These are phyloP conservation scores for Parascotia fuliginaria DNA, from an alignment of 2,888 invertebrate species.

Conservation along the genomic window DNA sequence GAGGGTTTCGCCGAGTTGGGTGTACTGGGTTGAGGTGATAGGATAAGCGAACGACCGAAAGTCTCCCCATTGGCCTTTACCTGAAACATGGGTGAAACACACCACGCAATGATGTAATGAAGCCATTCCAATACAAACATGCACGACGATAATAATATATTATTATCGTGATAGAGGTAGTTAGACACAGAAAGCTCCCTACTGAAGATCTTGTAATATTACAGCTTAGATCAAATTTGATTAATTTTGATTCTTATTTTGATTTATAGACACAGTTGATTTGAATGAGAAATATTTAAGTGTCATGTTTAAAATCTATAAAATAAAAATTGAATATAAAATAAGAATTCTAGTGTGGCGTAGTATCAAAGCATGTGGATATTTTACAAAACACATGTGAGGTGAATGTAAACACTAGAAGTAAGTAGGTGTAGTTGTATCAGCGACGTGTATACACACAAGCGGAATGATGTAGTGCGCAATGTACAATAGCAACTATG, in stretches of 20 bases:
- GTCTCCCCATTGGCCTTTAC: constrained; percentile 89
- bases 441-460: constrained; percentile 40
- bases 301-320: constrained; percentile 22
- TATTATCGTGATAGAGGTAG: constrained; percentile 65
- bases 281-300: constrained; percentile 13
- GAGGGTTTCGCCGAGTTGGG: constrained; percentile 68
- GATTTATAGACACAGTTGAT: constrained; percentile 15
- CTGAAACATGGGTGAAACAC: constrained; percentile 88
- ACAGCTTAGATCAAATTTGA: constrained; percentile 23
- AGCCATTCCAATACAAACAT: constrained; percentile 85
- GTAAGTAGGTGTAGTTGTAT: constrained; percentile 40
- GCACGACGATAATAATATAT: constrained; percentile 70
- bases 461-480: constrained; percentile 48
- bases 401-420: constrained; percentile 47
- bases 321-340: constrained; percentile 18
- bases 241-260: constrained; percentile 13
- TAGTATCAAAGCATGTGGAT: constrained; percentile 49
- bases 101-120: constrained; percentile 86
- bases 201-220: constrained; percentile 35
- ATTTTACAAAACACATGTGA: constrained; percentile 44
- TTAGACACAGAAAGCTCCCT: constrained; percentile 72
- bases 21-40: constrained; percentile 76
- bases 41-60: constrained; percentile 88
- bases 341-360: constrained; percentile 36
- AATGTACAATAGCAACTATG: constrained; percentile 47